These are phyloP conservation scores for Silurus asotus DNA, from an alignment of 2,113 vertebrate species.

Conservation along the genomic window DNA sequence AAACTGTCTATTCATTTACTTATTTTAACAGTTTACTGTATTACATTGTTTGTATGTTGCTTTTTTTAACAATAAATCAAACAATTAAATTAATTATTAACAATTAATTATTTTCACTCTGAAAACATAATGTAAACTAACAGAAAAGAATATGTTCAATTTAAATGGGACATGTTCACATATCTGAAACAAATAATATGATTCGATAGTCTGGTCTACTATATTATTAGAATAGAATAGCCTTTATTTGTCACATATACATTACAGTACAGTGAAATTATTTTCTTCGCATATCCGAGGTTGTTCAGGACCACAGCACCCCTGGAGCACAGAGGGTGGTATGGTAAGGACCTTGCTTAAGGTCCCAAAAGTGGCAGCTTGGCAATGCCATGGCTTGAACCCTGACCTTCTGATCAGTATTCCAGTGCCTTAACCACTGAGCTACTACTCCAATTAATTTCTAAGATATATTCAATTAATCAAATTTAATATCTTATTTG, in stretches of 20 bases:
- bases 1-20: background rate
- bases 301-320: too few relatives aligned
- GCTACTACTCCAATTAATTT: too few relatives aligned
- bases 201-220: background rate
- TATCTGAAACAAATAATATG: background rate
- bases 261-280: too few relatives aligned
- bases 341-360: too few relatives aligned
- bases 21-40: background rate
- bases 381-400: too few relatives aligned
- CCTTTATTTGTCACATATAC: too few relatives aligned
- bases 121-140: background rate
- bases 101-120: background rate
- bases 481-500: background rate
- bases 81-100: background rate
- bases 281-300: too few relatives aligned
- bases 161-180: background rate
- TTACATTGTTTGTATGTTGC: background rate
- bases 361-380: too few relatives aligned
- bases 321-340: too few relatives aligned
- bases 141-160: background rate
- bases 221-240: background rate
- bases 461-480: too few relatives aligned
- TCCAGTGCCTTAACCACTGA: too few relatives aligned
- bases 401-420: too few relatives aligned
- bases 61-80: slow-evolving; percentile 15